Conservation (phyloP, 1,140 invertebrate species). For the Zelostemma sp. region DNA sequence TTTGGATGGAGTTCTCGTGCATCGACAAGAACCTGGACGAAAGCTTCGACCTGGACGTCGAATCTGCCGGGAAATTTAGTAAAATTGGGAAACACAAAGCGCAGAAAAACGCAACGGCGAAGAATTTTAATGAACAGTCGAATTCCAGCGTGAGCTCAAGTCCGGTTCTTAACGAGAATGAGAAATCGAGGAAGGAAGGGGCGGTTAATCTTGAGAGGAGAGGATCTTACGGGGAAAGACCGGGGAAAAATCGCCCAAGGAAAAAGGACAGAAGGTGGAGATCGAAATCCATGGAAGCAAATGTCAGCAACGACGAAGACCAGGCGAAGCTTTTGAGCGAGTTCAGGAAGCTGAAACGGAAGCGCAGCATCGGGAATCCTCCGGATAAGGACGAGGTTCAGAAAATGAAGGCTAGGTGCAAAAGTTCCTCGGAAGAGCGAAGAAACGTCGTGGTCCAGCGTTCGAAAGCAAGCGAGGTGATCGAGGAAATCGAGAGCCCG, state of each 20-base stretch:
- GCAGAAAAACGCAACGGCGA: constrained; percentile 19
- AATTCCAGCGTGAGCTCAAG: constrained; percentile 7
- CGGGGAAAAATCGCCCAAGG: not conserved
- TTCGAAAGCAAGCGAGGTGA: constrained; percentile 9
- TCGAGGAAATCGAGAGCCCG: not conserved
- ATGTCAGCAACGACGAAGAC: constrained; percentile 22
- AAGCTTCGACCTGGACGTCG: constrained; percentile 13
- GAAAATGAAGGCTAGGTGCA: constrained; percentile 8
- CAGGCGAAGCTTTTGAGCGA: constrained; percentile 32
- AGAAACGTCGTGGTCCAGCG: not conserved
- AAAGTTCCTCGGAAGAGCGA: not conserved
- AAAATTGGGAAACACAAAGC: too few species aligned
- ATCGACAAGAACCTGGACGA: constrained; percentile 42
- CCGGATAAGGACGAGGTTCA: constrained; percentile 29
- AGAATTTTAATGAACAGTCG: constrained; percentile 8
- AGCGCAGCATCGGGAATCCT: constrained; percentile 42
- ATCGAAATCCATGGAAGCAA: constrained; percentile 47
- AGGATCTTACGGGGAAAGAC: constrained; percentile 10
- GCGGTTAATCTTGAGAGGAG: not conserved
- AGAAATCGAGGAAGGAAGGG: not conserved
- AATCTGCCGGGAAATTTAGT: too few species aligned
- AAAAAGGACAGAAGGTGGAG: constrained; percentile 25
- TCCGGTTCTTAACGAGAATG: not conserved
- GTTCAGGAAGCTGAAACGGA: constrained; percentile 45
- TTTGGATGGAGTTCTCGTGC: constrained; percentile 53